phyloP scores from a whole-genome alignment of 1,140 invertebrate genomes.

The Cherax quadricarinatus region DNA sequence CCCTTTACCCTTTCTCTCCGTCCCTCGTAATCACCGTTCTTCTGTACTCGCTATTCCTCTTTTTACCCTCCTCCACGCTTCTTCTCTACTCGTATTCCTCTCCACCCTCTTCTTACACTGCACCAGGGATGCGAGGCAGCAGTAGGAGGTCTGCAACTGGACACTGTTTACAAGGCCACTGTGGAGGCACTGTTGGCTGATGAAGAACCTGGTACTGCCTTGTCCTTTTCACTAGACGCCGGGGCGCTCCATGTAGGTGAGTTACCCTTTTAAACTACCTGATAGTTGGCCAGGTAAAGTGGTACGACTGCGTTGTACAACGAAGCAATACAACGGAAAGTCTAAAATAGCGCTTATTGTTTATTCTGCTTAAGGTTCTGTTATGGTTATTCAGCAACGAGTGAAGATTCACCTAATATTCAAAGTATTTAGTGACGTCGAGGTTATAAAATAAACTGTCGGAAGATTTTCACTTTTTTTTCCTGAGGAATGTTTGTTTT shows the following conservation, averaged over 20 bases:
- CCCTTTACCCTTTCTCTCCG: not conserved
- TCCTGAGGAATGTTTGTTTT: too few species aligned
- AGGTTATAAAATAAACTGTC: too few species aligned
- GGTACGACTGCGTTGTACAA: too few species aligned
- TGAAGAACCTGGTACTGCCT: slow-evolving; percentile 16
- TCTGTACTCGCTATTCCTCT: not conserved
- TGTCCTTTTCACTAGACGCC: slow-evolving; percentile 47
- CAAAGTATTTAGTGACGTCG: too few species aligned
- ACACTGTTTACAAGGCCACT: slow-evolving; percentile 55
- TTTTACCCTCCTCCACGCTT: not conserved
- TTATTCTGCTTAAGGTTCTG: too few species aligned
- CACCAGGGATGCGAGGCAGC: slow-evolving; percentile 33
- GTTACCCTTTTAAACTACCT: not conserved
- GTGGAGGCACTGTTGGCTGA: slow-evolving; percentile 14
- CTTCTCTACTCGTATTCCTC: not conserved
- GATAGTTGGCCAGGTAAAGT: too few species aligned
- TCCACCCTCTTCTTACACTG: not conserved
- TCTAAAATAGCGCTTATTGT: too few species aligned
- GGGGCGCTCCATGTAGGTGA: slow-evolving; percentile 53
- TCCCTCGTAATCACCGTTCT: not conserved
- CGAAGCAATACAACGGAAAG: too few species aligned
- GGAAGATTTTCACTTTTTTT: too few species aligned
- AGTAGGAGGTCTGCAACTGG: slow-evolving; percentile 22
- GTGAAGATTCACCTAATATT: too few species aligned
- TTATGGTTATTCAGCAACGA: too few species aligned